Conservation (phyloP, 1,140 invertebrate genomes). For the Periplaneta americana region DNA sequence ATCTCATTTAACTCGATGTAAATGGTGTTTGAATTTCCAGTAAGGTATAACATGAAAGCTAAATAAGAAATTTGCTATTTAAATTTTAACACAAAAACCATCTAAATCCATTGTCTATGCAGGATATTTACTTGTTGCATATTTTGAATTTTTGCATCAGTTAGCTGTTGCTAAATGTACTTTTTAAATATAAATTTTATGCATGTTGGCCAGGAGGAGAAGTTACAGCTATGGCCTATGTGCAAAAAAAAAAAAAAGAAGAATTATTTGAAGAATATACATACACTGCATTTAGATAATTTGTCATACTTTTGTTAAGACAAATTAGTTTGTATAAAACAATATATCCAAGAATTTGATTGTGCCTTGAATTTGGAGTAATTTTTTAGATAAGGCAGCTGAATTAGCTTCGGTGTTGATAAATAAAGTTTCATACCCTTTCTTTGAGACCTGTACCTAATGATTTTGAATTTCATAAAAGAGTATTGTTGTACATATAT, state of each 20-base stretch:
- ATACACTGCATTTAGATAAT: background rate
- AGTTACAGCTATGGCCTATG: background rate
- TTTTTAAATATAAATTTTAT: background rate
- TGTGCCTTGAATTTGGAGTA: background rate
- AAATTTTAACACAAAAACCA: background rate
- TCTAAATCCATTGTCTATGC: background rate
- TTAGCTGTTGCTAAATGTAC: background rate
- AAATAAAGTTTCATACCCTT: background rate
- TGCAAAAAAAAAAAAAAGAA: too few relatives aligned
- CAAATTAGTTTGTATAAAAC: background rate
- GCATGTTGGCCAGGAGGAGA: background rate
- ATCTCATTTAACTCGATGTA: background rate
- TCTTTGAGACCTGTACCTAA: background rate
- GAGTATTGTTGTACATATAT: background rate
- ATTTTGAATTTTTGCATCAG: background rate
- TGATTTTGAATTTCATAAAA: background rate
- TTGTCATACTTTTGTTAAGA: background rate
- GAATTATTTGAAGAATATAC: background rate
- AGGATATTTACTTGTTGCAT: background rate
- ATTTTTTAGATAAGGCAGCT: background rate
- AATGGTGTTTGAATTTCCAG: background rate
- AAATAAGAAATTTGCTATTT: background rate
- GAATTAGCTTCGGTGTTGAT: background rate
- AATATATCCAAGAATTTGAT: background rate
- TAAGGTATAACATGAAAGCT: background rate